These are phyloP conservation scores for Sinhomidia bicolor DNA, from an alignment of 2,888 invertebrate species.

Conservation along the genomic window DNA sequence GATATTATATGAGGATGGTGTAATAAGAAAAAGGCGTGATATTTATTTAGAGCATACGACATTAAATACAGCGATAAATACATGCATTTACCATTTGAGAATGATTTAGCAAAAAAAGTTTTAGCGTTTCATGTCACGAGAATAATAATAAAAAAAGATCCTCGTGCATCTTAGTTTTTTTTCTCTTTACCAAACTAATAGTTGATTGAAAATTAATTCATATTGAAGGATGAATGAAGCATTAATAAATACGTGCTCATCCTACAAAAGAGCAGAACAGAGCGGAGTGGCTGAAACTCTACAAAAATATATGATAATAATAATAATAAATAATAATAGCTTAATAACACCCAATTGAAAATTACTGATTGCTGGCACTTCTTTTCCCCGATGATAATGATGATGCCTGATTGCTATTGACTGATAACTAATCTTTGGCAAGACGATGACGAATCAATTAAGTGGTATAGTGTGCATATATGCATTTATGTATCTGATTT, in stretches of 20 bases:
- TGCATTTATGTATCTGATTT: conserved; percentile 9
- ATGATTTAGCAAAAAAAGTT: conserved; percentile 60
- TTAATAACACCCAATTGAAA: conserved; percentile 64
- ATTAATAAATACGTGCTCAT: conserved; percentile 68
- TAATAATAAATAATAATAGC: conserved; percentile 67
- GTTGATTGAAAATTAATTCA: conserved; percentile 72
- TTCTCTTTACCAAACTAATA: conserved; percentile 49
- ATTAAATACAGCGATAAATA: not conserved
- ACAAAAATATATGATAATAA: conserved; percentile 37
- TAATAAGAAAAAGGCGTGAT: conserved; percentile 31
- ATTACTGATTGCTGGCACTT: conserved; percentile 59
- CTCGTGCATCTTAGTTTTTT: conserved; percentile 40
- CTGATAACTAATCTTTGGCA: conserved; percentile 61
- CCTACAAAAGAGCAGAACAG: conserved; percentile 25
- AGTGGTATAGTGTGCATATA: not conserved
- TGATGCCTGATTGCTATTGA: conserved; percentile 60
- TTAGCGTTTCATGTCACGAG: conserved; percentile 17
- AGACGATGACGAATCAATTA: conserved; percentile 59
- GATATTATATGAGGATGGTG: not conserved
- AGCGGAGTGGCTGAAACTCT: conserved; percentile 27
- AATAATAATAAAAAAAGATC: not conserved
- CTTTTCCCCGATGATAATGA: conserved; percentile 12
- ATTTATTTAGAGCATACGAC: conserved; percentile 23
- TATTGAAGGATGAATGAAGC: conserved; percentile 69
- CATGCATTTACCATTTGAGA: not conserved